Conservation (phyloP, 2,797 vertebrate species). For the Hapalemur alaotrensis region DNA sequence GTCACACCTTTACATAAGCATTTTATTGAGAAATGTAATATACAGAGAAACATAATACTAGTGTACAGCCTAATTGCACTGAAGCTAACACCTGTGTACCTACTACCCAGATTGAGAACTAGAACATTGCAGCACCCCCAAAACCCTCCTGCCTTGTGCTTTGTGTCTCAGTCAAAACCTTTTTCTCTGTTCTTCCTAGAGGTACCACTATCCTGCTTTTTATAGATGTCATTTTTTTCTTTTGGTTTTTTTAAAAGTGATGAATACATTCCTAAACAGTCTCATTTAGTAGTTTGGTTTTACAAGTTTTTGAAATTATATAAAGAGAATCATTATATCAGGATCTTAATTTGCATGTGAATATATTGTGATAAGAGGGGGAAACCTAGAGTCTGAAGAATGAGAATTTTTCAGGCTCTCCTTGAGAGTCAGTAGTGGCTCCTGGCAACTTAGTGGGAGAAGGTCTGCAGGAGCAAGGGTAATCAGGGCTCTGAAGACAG, state of each 20-base stretch:
- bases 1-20: neutral
- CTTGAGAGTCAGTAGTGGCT: neutral
- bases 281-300: neutral
- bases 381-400: neutral
- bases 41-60: neutral
- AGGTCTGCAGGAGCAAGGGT: neutral
- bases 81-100: neutral
- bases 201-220: neutral
- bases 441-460: neutral
- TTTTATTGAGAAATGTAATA: conserved; percentile 1
- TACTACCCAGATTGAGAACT: neutral
- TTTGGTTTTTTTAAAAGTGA: neutral
- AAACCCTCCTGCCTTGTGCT: neutral
- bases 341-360: conserved; percentile 31
- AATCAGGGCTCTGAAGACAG: neutral
- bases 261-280: neutral
- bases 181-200: neutral
- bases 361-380: neutral
- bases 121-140: neutral
- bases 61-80: neutral
- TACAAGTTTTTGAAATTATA: conserved; percentile 19
- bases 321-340: neutral
- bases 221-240: neutral
- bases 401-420: conserved; percentile 14
- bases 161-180: neutral